Evolutionary conservation across 2,113 vertebrate genomes (phyloP), one percentile per base, ranked within the genome.

Genomic region (Clarias magur): DNA sequence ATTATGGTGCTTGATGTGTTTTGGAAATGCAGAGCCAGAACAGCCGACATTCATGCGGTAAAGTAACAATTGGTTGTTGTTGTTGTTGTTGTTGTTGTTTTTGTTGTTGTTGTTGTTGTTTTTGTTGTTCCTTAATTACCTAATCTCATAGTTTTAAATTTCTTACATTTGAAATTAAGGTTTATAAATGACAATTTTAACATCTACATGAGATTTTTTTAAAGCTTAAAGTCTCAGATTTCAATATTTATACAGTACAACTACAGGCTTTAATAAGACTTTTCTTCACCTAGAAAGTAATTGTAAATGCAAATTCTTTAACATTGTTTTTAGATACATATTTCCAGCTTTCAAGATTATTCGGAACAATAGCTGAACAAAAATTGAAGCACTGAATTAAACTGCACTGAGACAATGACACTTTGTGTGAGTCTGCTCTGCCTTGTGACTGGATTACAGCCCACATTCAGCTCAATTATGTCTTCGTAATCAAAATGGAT

Each of bases 401-500:
- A 53, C 25, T 54, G 56, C 60, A 53, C n/a, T 76, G 84, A 81
- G 80, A 80, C 56, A 81, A 88, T 88, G 87, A 73, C 87, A 80
- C 21, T 79, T 27, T 25, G 70, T 65, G 59, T 75, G 54, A 27
- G 65, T 73, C 57, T 83, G 78, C 23, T 48, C 86, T 63, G 88
- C 83, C 42, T 59, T 86, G 70, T 83, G 84, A 86, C 88, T 59
- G 81, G 63, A 78, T 89, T 86, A 82, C 60, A 82, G 89, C 70
- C 84, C 65, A 82, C 65, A 87, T 82, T 84, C 85, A 53, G 84
- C 88, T 89, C 91, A 90, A 91, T 92, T 89, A 92, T 59, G 60
- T 87, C 70, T 89, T 85, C 30, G 93, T 93, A 93, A 92, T 93
- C 92, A 91, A 90, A 91, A 93, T 91, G 92, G 93, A 94, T 94